Evolutionary conservation across 2,113 vertebrate genomes (phyloP).

Genomic region (Nesogale talazaci): DNA sequence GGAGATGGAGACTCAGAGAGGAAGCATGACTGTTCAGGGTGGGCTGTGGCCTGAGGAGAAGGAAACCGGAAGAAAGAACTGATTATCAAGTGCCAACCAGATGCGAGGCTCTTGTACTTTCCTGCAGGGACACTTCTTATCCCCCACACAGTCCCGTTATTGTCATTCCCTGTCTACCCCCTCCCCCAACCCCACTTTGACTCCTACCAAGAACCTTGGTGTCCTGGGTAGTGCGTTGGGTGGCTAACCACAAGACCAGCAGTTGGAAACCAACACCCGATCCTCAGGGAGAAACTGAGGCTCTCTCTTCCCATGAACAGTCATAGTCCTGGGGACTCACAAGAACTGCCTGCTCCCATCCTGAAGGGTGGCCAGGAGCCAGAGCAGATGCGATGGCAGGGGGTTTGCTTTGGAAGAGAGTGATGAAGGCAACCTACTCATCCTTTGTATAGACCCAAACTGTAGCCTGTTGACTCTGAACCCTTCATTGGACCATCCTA

Average conservation of each 20-base stretch:
- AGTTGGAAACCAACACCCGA: no score
- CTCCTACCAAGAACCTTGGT: not conserved
- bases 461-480: not conserved
- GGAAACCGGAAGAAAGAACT: not conserved
- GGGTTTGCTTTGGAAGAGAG: no score
- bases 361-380: no score
- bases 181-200: not conserved
- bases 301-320: no score
- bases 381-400: no score
- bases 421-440: no score
- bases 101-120: not conserved
- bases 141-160: no score
- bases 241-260: no score
- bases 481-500: not conserved
- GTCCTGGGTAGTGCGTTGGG: no score
- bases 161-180: not conserved
- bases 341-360: no score
- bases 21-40: not conserved
- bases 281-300: no score
- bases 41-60: not conserved
- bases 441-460: not conserved
- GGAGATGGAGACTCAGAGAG: not conserved
- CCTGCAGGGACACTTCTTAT: not conserved
- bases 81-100: not conserved
- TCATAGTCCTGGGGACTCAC: no score